Percentiles rank a stretch among this genome's conserved stretches.
Conservation (phyloP, 2,888 invertebrate genomes). For the Drosophila mercatorum region DNA sequence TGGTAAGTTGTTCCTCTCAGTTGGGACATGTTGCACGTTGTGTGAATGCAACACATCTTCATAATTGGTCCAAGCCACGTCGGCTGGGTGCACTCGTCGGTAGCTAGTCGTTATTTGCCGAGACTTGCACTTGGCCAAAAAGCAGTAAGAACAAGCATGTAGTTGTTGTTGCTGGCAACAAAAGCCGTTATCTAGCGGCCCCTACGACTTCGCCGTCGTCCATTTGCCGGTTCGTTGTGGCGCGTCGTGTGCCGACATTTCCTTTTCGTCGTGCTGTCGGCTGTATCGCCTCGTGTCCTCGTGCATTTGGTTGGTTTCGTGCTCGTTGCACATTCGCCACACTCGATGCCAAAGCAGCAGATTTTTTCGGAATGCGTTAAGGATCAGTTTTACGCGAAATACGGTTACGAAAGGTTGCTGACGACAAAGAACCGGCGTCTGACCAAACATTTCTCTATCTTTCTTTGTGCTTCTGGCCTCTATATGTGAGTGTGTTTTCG, state of each 20-base stretch:
- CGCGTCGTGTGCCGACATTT: slow-evolving; percentile 47
- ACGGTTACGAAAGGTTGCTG: slow-evolving; percentile 84
- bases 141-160: slow-evolving; percentile 40
- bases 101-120: slow-evolving; percentile 55
- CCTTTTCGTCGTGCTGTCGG: slow-evolving; percentile 49
- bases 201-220: slow-evolving; percentile 44
- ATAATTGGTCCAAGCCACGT: slow-evolving; percentile 53
- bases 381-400: slow-evolving; percentile 85
- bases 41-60: slow-evolving; percentile 51
- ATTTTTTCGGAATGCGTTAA: slow-evolving; percentile 83
- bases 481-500: slow-evolving; percentile 33
- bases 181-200: slow-evolving; percentile 30
- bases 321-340: slow-evolving; percentile 78
- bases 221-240: slow-evolving; percentile 63
- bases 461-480: slow-evolving; percentile 28
- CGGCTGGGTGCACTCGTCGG: slow-evolving; percentile 53
- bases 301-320: slow-evolving; percentile 74
- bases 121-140: slow-evolving; percentile 60
- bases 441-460: slow-evolving; percentile 59
- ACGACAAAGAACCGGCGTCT: slow-evolving; percentile 69
- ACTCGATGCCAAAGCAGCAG: slow-evolving; percentile 62
- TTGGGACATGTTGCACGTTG: slow-evolving; percentile 43
- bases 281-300: slow-evolving; percentile 47
- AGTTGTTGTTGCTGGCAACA: slow-evolving; percentile 47
- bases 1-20: not conserved